Evolutionary conservation across 1,140 invertebrate species (phyloP).

Genomic region (Orchesella cincta): DNA sequence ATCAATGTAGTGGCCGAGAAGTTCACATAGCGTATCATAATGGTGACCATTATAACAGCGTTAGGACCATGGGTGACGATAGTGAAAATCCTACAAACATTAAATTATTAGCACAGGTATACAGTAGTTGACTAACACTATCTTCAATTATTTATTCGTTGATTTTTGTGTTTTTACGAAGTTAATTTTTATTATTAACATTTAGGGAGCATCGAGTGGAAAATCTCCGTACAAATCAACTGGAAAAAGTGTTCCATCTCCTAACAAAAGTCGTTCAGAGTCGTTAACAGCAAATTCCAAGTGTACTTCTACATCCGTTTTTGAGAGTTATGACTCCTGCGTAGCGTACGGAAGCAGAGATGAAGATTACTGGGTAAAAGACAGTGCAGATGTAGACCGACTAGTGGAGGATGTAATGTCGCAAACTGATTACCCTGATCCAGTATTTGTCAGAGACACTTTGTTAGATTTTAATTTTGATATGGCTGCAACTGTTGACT

Average conservation of each 20-base stretch:
- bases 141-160: neutral
- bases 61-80: constrained; percentile 47
- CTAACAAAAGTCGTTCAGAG: constrained; percentile 26
- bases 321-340: constrained; percentile 1
- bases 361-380: constrained; percentile 48
- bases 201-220: constrained; percentile 30
- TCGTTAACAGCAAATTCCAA: constrained; percentile 11
- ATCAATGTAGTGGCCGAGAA: constrained; percentile 36
- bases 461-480: constrained; percentile 47
- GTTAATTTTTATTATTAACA: no score
- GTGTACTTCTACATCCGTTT: constrained; percentile 20
- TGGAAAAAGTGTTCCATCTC: constrained; percentile 40
- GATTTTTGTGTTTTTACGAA: no score
- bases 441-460: constrained; percentile 45
- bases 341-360: constrained; percentile 31
- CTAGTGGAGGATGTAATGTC: constrained; percentile 48
- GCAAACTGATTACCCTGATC: constrained; percentile 47
- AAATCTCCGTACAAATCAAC: constrained; percentile 34
- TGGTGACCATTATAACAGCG: constrained; percentile 53
- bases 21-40: constrained; percentile 63
- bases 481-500: constrained; percentile 37
- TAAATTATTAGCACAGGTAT: constrained; percentile 36
- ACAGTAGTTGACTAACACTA: neutral
- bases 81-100: constrained; percentile 47
- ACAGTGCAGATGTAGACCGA: constrained; percentile 44